phyloP scores from a whole-genome alignment of 2,888 invertebrate species.

The Drosophila buzzatii region DNA sequence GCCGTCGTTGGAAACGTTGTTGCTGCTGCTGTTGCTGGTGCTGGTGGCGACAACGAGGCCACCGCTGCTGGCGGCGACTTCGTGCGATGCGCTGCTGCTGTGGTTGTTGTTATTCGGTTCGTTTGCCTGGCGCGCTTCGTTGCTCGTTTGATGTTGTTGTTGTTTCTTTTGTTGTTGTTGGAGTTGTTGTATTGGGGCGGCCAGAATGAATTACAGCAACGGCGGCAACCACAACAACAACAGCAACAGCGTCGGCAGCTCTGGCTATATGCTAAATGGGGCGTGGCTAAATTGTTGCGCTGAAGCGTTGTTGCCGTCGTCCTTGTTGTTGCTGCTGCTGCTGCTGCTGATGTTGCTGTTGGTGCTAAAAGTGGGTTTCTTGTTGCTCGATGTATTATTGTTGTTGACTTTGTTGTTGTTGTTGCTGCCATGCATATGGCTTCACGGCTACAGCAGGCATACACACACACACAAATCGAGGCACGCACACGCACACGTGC shows the following conservation, averaged over 20 bases:
- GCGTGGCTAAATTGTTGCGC: constrained; percentile 19
- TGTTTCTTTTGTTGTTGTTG: constrained; percentile 82
- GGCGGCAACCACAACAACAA: constrained; percentile 49
- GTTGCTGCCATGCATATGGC: constrained; percentile 58
- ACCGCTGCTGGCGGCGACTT: constrained; percentile 31
- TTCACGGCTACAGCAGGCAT: constrained; percentile 27
- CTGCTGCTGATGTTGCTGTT: background rate
- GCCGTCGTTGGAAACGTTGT: constrained; percentile 31
- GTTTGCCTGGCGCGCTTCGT: constrained; percentile 25
- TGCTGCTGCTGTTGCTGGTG: constrained; percentile 33
- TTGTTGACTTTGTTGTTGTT: constrained; percentile 16
- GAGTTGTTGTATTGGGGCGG: constrained; percentile 85
- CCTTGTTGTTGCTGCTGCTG: background rate
- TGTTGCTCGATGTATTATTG: background rate
- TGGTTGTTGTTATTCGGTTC: constrained; percentile 45
- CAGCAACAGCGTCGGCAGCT: constrained; percentile 32
- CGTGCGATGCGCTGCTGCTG: constrained; percentile 27
- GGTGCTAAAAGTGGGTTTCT: constrained; percentile 9
- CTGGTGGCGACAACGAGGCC: constrained; percentile 12
- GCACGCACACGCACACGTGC: constrained; percentile 25
- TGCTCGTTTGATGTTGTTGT: constrained; percentile 65
- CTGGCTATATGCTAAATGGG: constrained; percentile 12
- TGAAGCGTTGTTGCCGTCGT: constrained; percentile 6
- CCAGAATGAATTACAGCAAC: constrained; percentile 84
- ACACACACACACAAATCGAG: constrained; percentile 23